phyloP scores from a whole-genome alignment of 2,113 vertebrate species.

The Rhipidura dahli region DNA sequence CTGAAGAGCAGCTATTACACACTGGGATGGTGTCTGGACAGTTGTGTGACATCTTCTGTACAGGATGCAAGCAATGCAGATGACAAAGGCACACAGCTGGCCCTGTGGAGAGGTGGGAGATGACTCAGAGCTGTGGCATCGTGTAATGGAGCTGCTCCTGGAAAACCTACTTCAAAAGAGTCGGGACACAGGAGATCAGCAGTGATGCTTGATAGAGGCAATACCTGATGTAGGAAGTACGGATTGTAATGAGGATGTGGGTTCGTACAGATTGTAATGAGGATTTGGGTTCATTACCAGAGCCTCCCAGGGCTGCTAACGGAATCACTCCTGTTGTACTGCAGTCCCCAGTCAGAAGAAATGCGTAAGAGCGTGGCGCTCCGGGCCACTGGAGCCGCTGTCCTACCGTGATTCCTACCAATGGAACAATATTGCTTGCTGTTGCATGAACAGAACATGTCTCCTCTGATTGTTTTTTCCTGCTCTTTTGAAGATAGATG shows the following conservation, averaged over 20 bases:
- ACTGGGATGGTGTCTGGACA: background rate
- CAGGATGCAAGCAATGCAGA: fast-evolving
- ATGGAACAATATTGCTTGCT: conserved; percentile 61
- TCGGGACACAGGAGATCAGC: background rate
- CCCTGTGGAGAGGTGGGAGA: background rate
- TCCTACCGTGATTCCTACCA: conserved; percentile 38
- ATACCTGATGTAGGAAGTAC: background rate
- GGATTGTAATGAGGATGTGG: conserved; percentile 27
- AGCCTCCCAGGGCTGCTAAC: conserved; percentile 14
- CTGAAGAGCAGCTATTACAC: background rate
- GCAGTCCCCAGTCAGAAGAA: background rate
- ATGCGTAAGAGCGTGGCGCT: background rate
- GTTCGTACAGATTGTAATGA: conserved; percentile 24
- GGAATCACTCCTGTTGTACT: background rate
- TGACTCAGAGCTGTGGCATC: background rate
- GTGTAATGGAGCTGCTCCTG: background rate
- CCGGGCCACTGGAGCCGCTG: background rate
- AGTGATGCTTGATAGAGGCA: background rate
- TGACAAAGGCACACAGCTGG: background rate
- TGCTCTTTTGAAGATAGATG: conserved; percentile 44
- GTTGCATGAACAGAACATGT: conserved; percentile 64
- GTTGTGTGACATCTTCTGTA: background rate
- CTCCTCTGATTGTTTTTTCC: conserved; percentile 61
- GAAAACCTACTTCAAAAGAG: background rate
- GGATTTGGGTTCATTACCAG: background rate